These are phyloP conservation scores for Caenorhabditis sp. DNA, from an alignment of 2,888 invertebrate genomes.

Conservation along the genomic window DNA sequence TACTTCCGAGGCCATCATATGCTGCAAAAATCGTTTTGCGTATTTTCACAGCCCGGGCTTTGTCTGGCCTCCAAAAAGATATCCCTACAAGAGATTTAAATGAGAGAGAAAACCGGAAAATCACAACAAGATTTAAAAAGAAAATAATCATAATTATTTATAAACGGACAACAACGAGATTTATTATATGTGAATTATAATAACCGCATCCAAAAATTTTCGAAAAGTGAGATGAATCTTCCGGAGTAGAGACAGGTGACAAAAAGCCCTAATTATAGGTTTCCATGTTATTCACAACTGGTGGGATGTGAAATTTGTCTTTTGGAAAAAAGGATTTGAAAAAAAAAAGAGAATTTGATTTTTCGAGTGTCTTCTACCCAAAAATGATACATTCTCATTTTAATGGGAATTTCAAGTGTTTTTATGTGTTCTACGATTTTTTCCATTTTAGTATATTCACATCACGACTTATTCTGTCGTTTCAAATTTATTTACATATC, in stretches of 20 bases:
- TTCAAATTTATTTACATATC: background rate
- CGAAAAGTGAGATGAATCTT: too few species aligned
- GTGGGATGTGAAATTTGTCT: background rate
- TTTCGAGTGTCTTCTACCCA: background rate
- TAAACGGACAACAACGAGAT: background rate
- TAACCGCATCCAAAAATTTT: too few species aligned
- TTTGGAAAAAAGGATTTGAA: background rate
- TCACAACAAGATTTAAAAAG: too few species aligned
- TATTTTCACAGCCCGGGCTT: too few species aligned
- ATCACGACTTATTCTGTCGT: background rate
- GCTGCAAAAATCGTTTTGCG: too few species aligned
- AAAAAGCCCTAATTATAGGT: background rate
- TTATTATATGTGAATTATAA: too few species aligned
- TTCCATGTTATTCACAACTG: background rate
- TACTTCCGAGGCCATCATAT: too few species aligned
- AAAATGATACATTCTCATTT: background rate
- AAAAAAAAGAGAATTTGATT: background rate
- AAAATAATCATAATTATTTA: background rate
- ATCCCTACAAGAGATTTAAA: background rate
- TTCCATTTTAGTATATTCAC: background rate
- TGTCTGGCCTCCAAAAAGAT: too few species aligned
- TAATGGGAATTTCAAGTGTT: conserved; percentile 1
- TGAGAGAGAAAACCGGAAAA: background rate
- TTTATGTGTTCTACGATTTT: background rate
- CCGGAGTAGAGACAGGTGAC: background rate